Conservation (phyloP, 2,888 invertebrate species). For the Macrosoma leucophasiata region DNA sequence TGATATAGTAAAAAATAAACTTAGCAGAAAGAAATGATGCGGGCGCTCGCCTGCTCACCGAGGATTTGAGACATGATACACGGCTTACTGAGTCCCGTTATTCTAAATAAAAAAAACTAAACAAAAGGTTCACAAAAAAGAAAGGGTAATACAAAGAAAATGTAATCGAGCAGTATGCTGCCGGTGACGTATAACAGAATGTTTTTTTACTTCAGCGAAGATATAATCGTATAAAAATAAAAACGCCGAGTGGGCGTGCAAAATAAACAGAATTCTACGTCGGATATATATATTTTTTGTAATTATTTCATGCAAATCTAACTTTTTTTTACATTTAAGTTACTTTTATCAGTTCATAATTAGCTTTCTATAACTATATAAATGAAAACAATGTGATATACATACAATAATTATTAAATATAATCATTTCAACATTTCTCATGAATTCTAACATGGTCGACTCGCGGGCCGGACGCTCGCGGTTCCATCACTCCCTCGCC, state of each 20-base stretch:
- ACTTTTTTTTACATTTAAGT: slow-evolving; percentile 28
- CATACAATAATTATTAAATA: slow-evolving; percentile 28
- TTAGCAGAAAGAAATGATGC: slow-evolving; percentile 42
- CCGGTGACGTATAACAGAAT: too few species aligned
- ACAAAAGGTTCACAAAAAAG: too few species aligned
- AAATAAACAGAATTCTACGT: too few species aligned
- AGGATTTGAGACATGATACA: slow-evolving; percentile 42
- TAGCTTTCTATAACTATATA: slow-evolving; percentile 37
- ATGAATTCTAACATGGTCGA: slow-evolving; percentile 6
- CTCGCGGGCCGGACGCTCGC: slow-evolving; percentile 4
- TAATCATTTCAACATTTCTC: slow-evolving; percentile 15
- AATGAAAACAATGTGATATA: slow-evolving; percentile 39
- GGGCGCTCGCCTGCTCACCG: slow-evolving; percentile 29
- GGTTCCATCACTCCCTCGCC: too few species aligned
- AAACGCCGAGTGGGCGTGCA: too few species aligned
- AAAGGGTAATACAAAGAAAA: too few species aligned
- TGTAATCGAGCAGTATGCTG: too few species aligned
- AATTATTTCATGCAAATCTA: slow-evolving; percentile 7
- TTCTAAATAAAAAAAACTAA: too few species aligned
- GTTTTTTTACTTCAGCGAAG: too few species aligned
- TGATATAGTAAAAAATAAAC: slow-evolving; percentile 52
- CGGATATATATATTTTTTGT: too few species aligned
- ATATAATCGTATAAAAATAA: too few species aligned
- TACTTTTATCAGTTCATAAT: slow-evolving; percentile 33
- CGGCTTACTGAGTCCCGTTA: slow-evolving; percentile 53